phyloP scores from a whole-genome alignment of 1,140 invertebrate species.

The Cydia pomonella region DNA sequence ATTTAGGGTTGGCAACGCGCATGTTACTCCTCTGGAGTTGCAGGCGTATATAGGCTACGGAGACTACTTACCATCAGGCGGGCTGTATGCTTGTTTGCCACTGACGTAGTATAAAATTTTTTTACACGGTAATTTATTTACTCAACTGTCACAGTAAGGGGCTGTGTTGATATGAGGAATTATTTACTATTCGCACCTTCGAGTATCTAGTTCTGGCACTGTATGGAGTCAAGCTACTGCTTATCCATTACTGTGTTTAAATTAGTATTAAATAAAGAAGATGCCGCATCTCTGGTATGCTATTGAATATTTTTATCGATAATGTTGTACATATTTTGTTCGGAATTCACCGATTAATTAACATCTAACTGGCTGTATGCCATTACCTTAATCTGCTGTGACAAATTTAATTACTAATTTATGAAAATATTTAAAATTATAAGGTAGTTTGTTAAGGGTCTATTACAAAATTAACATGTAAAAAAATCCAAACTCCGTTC shows the following conservation, averaged over 20 bases:
- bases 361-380: slow-evolving; percentile 5
- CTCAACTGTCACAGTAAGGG: too few relatives aligned
- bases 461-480: neutral
- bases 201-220: too few relatives aligned
- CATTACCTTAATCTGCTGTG: neutral
- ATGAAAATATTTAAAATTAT: slow-evolving; percentile 1
- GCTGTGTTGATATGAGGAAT: too few relatives aligned
- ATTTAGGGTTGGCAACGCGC: too few relatives aligned
- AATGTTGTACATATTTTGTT: slow-evolving; percentile 31
- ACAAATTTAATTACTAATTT: neutral
- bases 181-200: too few relatives aligned
- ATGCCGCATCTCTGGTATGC: neutral
- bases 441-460: neutral
- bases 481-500: neutral
- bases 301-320: slow-evolving; percentile 25
- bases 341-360: slow-evolving; percentile 23
- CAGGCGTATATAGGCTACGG: too few relatives aligned
- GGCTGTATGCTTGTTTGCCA: too few relatives aligned
- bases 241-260: neutral
- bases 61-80: too few relatives aligned
- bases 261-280: neutral
- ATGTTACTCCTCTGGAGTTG: too few relatives aligned
- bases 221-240: slow-evolving; percentile 1
- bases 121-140: too few relatives aligned
- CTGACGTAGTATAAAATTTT: too few relatives aligned